A percentile compares a stretch with the other conserved stretches of the same genome.
Conservation (phyloP, 2,888 invertebrate genomes). For the Pyrrhia umbra region DNA sequence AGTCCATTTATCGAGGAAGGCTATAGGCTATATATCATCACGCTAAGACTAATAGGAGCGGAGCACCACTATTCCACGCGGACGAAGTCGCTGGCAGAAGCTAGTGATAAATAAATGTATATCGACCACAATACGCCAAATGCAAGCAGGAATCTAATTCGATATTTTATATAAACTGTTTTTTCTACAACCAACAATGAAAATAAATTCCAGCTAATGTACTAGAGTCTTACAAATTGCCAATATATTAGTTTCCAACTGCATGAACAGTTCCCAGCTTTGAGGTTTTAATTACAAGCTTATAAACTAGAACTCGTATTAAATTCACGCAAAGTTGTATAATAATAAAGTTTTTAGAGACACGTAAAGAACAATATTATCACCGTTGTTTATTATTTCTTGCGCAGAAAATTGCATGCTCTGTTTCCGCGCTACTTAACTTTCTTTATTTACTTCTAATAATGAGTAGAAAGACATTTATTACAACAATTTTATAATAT, state of each 20-base stretch:
- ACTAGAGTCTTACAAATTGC: conserved; percentile 3
- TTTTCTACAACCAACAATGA: too few relatives aligned
- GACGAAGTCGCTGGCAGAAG: too few relatives aligned
- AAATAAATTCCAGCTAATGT: background rate
- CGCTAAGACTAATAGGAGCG: too few relatives aligned
- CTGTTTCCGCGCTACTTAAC: background rate
- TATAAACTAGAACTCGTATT: conserved; percentile 19
- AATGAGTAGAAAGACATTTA: too few relatives aligned
- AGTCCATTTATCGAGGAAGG: too few relatives aligned
- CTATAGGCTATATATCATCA: too few relatives aligned
- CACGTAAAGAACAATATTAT: conserved; percentile 25
- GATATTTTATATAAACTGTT: too few relatives aligned
- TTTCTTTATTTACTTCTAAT: background rate
- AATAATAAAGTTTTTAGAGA: conserved; percentile 22
- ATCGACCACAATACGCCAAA: too few relatives aligned
- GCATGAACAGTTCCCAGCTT: conserved; percentile 4
- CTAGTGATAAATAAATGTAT: too few relatives aligned
- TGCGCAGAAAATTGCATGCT: background rate
- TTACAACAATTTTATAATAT: too few relatives aligned
- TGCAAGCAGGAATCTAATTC: too few relatives aligned
- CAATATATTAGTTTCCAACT: conserved; percentile 17
- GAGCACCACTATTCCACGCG: too few relatives aligned
- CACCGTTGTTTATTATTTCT: conserved; percentile 17
- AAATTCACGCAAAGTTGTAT: conserved; percentile 26
- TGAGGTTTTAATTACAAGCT: conserved; percentile 39